phyloP scores from a whole-genome alignment of 2,888 invertebrate genomes.

The Heliconius sara region DNA sequence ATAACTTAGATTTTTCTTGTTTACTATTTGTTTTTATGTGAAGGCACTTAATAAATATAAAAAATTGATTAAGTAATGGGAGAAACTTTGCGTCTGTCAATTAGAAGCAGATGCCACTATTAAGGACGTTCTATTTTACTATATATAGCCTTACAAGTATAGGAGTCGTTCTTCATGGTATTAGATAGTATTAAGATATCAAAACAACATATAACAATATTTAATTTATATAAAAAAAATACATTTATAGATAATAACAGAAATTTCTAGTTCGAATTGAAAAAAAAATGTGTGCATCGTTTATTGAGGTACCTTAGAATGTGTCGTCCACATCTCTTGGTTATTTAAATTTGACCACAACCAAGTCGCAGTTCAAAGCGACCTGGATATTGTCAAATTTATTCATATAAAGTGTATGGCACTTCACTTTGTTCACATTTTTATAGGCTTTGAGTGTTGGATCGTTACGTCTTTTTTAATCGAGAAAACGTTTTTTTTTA shows the following conservation, averaged over 20 bases:
- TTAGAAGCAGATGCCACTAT: conserved; percentile 2
- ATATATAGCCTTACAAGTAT: conserved; percentile 9
- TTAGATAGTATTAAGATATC: neutral
- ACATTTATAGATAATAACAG: neutral
- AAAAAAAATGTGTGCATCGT: too few relatives aligned
- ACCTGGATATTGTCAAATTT: too few relatives aligned
- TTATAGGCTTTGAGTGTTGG: neutral
- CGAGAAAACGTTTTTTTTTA: neutral
- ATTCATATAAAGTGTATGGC: neutral
- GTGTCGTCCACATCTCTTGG: too few relatives aligned
- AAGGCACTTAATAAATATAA: neutral
- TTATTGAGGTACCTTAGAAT: too few relatives aligned
- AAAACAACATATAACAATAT: neutral
- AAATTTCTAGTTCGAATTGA: neutral
- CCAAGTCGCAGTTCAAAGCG: neutral
- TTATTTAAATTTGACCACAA: too few relatives aligned
- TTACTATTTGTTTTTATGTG: neutral
- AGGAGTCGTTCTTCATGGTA: neutral
- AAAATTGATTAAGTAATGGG: neutral
- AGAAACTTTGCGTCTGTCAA: neutral
- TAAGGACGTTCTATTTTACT: conserved; percentile 2
- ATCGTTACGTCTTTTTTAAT: neutral
- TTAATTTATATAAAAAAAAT: neutral
- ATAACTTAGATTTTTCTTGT: neutral
- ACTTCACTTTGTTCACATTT: neutral